phyloP scores from a whole-genome alignment of 1,140 invertebrate genomes.

The Forficula auricularia region DNA sequence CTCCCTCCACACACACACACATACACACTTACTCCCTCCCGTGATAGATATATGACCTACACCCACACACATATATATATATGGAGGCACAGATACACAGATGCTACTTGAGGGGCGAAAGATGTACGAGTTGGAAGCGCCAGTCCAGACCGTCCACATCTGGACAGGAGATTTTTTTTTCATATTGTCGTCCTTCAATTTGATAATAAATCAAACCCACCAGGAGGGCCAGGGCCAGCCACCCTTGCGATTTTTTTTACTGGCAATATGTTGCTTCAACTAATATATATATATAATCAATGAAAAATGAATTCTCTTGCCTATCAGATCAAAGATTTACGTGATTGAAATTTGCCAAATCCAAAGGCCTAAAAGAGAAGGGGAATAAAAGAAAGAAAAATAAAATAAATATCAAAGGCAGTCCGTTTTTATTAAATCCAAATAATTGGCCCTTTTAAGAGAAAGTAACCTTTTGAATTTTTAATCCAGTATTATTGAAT shows the following conservation, averaged over 20 bases:
- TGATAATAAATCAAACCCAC: background rate
- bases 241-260: background rate
- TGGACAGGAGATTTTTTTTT: conserved; percentile 5
- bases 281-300: too few relatives aligned
- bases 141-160: conserved; percentile 9
- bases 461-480: too few relatives aligned
- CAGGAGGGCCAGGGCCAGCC: background rate
- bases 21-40: conserved; percentile 3
- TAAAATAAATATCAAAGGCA: too few relatives aligned
- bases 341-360: too few relatives aligned
- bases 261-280: conserved; percentile 3
- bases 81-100: conserved; percentile 14
- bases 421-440: too few relatives aligned
- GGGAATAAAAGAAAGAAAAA: too few relatives aligned
- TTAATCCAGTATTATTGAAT: too few relatives aligned
- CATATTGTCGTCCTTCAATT: background rate
- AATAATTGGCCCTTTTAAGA: too few relatives aligned
- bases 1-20: conserved; percentile 18
- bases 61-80: conserved; percentile 17
- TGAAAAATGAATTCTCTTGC: too few relatives aligned
- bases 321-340: too few relatives aligned
- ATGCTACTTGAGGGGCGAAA: background rate
- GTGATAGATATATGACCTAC: background rate
- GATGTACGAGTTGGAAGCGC: conserved; percentile 7
- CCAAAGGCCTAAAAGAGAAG: too few relatives aligned